A percentile compares a stretch with the other conserved stretches of the same genome.
phyloP scores from a whole-genome alignment of 2,113 vertebrate genomes.

The Heterotis niloticus region DNA sequence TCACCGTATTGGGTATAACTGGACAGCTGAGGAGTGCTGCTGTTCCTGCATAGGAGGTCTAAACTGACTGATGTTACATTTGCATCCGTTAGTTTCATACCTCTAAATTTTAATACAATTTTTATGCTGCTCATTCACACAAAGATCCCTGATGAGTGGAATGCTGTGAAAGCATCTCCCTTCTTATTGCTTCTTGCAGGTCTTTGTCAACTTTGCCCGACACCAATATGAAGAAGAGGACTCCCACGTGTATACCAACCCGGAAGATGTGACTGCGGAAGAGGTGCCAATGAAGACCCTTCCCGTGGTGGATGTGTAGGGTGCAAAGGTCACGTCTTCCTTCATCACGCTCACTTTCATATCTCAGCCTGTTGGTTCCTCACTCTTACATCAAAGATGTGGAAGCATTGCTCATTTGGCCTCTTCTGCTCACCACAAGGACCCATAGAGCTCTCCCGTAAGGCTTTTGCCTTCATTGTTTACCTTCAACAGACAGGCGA shows the following conservation, averaged over 20 bases:
- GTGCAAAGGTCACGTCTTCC: not conserved
- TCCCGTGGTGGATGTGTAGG: not conserved
- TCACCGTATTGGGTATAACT: too few species aligned
- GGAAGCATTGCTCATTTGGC: too few species aligned
- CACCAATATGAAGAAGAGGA: conserved; percentile 48
- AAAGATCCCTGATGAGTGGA: not conserved
- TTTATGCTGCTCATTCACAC: too few species aligned
- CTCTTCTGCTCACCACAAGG: too few species aligned
- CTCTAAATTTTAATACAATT: too few species aligned
- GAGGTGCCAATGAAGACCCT: conserved; percentile 36
- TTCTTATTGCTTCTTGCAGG: conserved; percentile 43
- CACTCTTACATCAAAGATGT: not conserved
- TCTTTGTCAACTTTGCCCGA: conserved; percentile 64
- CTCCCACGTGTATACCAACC: conserved; percentile 36
- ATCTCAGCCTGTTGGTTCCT: not conserved
- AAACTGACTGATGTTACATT: too few species aligned
- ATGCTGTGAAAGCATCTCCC: not conserved
- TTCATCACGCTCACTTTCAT: not conserved
- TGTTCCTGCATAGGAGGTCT: too few species aligned
- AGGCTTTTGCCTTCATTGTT: not conserved
- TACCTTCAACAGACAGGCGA: not conserved
- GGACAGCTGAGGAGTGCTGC: too few species aligned
- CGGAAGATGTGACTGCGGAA: conserved; percentile 48
- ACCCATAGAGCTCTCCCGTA: too few species aligned
- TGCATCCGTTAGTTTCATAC: too few species aligned